Conservation (phyloP, 2,888 invertebrate genomes). For the Rhodophaea formosa region DNA sequence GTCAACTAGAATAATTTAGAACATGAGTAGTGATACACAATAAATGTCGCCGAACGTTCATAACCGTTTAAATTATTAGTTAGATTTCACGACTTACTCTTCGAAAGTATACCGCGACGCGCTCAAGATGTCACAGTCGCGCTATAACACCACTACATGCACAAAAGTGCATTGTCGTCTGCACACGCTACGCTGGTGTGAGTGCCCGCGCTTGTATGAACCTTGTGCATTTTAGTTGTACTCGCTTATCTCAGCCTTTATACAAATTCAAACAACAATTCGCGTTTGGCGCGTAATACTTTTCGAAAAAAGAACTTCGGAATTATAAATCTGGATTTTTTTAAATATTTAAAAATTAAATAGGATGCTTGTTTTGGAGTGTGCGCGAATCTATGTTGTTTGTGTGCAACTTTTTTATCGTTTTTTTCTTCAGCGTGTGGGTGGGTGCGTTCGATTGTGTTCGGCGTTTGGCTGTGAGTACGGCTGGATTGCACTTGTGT, state of each 20-base stretch:
- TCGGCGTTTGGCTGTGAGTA: conserved; percentile 26
- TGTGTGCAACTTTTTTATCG: conserved; percentile 76
- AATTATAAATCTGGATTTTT: conserved; percentile 28
- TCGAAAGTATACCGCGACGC: conserved; percentile 35
- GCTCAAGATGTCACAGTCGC: conserved; percentile 47
- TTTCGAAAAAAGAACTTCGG: conserved; percentile 21
- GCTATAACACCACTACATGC: conserved; percentile 54
- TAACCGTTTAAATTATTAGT: background rate
- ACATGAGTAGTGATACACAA: too few relatives aligned
- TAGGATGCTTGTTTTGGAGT: conserved; percentile 18
- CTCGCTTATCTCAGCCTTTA: conserved; percentile 63
- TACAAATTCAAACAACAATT: conserved; percentile 52
- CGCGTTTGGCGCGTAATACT: conserved; percentile 36
- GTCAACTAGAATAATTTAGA: background rate
- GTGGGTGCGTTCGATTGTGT: conserved; percentile 79
- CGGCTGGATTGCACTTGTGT: conserved; percentile 35
- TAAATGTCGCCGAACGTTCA: background rate
- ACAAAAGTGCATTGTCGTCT: conserved; percentile 61
- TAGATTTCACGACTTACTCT: conserved; percentile 22
- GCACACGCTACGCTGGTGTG: conserved; percentile 52
- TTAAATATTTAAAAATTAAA: conserved; percentile 28
- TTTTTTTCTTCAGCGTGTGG: conserved; percentile 77
- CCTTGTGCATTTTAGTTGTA: conserved; percentile 71
- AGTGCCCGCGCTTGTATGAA: conserved; percentile 66
- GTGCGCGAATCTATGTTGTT: conserved; percentile 41